phyloP scores from a whole-genome alignment of 2,888 invertebrate genomes.

The Deroplatys truncata region DNA sequence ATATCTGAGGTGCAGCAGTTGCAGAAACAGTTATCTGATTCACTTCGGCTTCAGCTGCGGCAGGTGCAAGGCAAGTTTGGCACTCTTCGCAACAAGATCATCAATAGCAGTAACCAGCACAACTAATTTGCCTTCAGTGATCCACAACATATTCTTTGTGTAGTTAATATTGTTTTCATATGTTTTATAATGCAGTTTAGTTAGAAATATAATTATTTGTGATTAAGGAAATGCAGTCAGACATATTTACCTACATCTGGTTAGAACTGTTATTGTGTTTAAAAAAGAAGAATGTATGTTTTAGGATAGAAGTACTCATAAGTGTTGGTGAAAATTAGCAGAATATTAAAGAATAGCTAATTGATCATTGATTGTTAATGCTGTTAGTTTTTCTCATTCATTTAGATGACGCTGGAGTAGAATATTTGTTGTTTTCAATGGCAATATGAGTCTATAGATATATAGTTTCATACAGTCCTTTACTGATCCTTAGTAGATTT shows the following conservation, averaged over 20 bases:
- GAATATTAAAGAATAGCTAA: background rate
- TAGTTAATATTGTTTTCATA: background rate
- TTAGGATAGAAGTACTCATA: background rate
- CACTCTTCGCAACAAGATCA: constrained; percentile 22
- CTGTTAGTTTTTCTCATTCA: background rate
- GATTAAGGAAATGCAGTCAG: background rate
- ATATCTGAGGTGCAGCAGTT: constrained; percentile 75
- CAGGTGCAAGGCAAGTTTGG: constrained; percentile 46
- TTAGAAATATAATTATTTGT: background rate
- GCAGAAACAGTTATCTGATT: constrained; percentile 70
- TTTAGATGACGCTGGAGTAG: background rate
- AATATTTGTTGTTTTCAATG: background rate
- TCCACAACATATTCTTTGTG: background rate
- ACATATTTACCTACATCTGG: background rate
- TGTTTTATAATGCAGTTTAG: background rate
- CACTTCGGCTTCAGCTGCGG: constrained; percentile 67
- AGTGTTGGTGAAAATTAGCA: background rate
- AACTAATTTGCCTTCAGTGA: background rate
- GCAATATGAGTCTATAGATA: background rate
- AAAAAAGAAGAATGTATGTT: background rate
- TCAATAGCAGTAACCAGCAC: background rate
- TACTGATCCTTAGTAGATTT: background rate
- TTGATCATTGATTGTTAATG: background rate
- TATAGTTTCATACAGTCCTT: background rate
- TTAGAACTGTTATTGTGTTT: background rate